Evolutionary conservation across 2,113 vertebrate genomes (phyloP).

Genomic region (Cervus canadensis): DNA sequence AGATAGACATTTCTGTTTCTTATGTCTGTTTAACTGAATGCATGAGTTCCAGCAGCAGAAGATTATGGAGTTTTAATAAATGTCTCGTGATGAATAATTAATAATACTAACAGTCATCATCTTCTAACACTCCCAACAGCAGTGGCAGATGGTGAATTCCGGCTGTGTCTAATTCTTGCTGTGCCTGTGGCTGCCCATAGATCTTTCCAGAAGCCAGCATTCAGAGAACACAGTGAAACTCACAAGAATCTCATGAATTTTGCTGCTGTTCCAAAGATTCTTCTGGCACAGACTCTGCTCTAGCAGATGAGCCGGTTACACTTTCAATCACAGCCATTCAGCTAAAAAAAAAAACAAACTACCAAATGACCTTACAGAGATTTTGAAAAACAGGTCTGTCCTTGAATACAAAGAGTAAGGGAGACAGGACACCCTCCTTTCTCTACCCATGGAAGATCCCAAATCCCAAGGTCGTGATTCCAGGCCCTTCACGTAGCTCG

Average conservation of each 20-base stretch:
- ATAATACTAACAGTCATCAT: constrained; percentile 35
- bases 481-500: not conserved
- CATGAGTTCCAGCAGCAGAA: not conserved
- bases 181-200: constrained; percentile 36
- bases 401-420: not conserved
- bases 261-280: constrained; percentile 46
- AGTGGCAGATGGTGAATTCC: constrained; percentile 57
- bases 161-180: constrained; percentile 35
- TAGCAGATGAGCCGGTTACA: constrained; percentile 28
- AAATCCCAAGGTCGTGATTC: not conserved
- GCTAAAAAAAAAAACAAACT: not conserved
- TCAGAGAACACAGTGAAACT: constrained; percentile 48
- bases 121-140: not conserved
- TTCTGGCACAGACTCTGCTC: not conserved
- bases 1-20: not conserved
- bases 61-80: constrained; percentile 37
- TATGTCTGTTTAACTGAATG: not conserved
- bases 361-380: not conserved
- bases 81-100: constrained; percentile 59
- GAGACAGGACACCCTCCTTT: not conserved
- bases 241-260: constrained; percentile 38
- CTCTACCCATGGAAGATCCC: not conserved
- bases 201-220: constrained; percentile 38
- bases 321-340: not conserved
- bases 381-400: not conserved